A percentile compares a stretch with the other conserved stretches of the same genome.
These are phyloP conservation scores for Micropoecilia bifurca DNA, from an alignment of 2,797 vertebrate species.

Conservation along the genomic window DNA sequence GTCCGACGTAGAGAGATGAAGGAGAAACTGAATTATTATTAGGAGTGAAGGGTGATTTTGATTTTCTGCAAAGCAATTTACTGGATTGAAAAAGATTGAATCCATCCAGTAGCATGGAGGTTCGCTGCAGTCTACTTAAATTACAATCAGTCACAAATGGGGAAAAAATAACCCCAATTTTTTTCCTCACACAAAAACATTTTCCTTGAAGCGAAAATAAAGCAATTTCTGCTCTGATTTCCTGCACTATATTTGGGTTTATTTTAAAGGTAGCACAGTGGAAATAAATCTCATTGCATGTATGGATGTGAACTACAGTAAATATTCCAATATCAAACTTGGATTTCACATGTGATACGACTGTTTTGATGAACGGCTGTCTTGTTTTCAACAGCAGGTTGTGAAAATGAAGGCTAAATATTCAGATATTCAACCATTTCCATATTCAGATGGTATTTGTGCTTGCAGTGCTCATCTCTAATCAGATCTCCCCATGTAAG, in stretches of 20 bases:
- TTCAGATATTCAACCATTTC: background rate
- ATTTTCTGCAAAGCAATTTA: background rate
- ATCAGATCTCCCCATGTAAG: background rate
- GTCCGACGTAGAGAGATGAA: conserved; percentile 19
- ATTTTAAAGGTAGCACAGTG: background rate
- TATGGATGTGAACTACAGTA: background rate
- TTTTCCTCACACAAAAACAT: background rate
- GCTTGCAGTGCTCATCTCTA: background rate
- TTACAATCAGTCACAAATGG: background rate
- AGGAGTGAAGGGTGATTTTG: background rate
- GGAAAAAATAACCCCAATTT: background rate
- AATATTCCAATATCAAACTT: background rate
- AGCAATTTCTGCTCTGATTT: background rate
- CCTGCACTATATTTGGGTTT: background rate
- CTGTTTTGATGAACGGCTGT: background rate
- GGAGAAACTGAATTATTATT: conserved; percentile 15
- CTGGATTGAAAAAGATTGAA: background rate
- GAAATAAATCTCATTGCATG: background rate
- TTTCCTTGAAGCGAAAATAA: background rate
- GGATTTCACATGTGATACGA: background rate
- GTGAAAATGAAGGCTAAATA: background rate
- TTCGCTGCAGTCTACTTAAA: background rate
- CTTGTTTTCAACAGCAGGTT: background rate
- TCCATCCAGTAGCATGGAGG: background rate
- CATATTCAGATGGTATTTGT: background rate